A percentile compares a stretch with the other conserved stretches of the same genome.
These are phyloP conservation scores for Petroica traversi DNA, from an alignment of 2,113 vertebrate genomes.

Conservation along the genomic window DNA sequence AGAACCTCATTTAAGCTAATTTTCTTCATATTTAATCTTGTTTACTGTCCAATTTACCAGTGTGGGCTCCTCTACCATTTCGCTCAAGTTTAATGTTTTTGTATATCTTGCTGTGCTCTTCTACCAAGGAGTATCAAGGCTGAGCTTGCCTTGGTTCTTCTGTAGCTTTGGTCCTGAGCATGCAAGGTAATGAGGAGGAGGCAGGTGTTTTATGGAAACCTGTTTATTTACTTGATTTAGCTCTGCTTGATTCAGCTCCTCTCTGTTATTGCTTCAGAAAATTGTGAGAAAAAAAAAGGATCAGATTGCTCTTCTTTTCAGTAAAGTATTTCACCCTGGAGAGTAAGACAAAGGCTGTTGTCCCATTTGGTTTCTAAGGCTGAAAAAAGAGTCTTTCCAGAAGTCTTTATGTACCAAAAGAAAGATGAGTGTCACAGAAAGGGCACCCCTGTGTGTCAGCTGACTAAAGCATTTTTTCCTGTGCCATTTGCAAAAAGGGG, in stretches of 20 bases:
- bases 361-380: background rate
- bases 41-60: background rate
- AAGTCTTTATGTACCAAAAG: background rate
- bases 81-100: background rate
- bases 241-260: background rate
- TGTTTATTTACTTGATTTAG: background rate
- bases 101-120: background rate
- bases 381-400: background rate
- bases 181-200: background rate
- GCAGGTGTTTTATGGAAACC: background rate
- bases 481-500: background rate
- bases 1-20: background rate
- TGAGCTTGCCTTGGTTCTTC: background rate
- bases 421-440: background rate
- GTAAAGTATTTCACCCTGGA: background rate
- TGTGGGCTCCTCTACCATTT: background rate
- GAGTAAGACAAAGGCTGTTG: background rate
- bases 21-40: background rate
- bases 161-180: background rate
- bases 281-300: background rate
- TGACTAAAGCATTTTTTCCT: background rate
- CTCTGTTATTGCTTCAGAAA: background rate
- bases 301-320: background rate
- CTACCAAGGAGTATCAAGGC: background rate
- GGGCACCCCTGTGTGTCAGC: background rate